A percentile compares a stretch with the other conserved stretches of the same genome.
Conservation (phyloP, 1,140 invertebrate species). For the Eriosoma lanigerum region DNA sequence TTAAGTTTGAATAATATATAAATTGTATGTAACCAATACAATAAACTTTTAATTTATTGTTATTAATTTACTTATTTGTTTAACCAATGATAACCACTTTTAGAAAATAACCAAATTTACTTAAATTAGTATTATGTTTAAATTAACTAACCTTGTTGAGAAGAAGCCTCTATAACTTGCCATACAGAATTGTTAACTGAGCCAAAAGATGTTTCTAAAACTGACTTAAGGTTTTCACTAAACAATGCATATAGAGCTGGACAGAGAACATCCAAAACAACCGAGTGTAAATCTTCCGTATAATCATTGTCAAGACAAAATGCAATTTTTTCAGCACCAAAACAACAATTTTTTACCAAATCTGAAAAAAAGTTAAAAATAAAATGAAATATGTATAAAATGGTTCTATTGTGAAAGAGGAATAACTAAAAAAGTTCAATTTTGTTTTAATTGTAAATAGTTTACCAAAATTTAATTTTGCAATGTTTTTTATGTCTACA, state of each 20-base stretch:
- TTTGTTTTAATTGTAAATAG: too few relatives aligned
- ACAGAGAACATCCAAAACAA: slow-evolving; percentile 73
- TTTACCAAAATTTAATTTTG: too few relatives aligned
- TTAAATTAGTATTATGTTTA: neutral
- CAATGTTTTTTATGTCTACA: too few relatives aligned
- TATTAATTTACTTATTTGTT: too few relatives aligned
- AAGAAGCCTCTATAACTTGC: slow-evolving; percentile 85
- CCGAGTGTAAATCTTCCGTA: slow-evolving; percentile 53
- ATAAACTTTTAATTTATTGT: too few relatives aligned
- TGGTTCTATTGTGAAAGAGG: too few relatives aligned
- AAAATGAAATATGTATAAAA: too few relatives aligned
- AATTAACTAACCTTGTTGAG: slow-evolving; percentile 69
- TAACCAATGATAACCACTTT: neutral
- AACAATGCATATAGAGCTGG: slow-evolving; percentile 82
- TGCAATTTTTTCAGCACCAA: slow-evolving; percentile 53
- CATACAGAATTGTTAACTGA: slow-evolving; percentile 84
- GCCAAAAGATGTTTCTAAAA: slow-evolving; percentile 81
- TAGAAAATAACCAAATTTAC: neutral
- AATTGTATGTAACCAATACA: too few relatives aligned
- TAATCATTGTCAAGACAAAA: slow-evolving; percentile 41
- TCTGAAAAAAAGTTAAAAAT: slow-evolving; percentile 15
- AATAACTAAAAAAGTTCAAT: too few relatives aligned
- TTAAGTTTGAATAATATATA: too few relatives aligned
- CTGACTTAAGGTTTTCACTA: slow-evolving; percentile 78
- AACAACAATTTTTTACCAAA: slow-evolving; percentile 43